Evolutionary conservation across 2,113 vertebrate species (phyloP), one percentile per base, ranked within the genome.

Genomic region (Colossoma macropomum): DNA sequence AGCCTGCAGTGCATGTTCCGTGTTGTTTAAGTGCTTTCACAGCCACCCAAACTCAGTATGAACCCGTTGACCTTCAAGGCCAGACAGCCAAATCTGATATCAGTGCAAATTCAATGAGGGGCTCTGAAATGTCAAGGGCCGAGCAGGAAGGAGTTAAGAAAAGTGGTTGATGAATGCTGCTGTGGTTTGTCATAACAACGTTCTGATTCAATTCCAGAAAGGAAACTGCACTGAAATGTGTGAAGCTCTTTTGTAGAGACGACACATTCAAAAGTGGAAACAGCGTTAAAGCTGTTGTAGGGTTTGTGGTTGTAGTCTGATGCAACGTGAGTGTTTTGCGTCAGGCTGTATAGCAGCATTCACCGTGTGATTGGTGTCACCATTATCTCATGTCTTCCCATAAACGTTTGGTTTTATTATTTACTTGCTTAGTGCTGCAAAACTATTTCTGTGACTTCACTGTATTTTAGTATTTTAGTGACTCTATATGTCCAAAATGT

Each of bases 71-170:
- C 74, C 66, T 71, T 6, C 2, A 4, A 41, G 19, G 23, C 16
- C 21, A 71, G 48, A 52, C 13, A 13, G 78, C 78, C 78, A 71
- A 71, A 70, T 45, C 48, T 80, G 78, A 80, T 60, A 71, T 71
- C 48, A 71, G 54, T 59, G 65, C 65, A 56, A 48, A 77, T 38
- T 62, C 56, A 63, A 77, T 45, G 4, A 34, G 56, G 19, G 13
- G 41, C 15, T 41, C 41, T 63, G 13, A 52, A 52, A 79, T 52
- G 19, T 25, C 17, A 50, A 28, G 77, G 65, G 41, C 28, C 50
- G 56, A 41, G 65, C 28, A 50, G 17, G 45, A 65, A 38, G 34
- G 59, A 4, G 75, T 62, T 62, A 27, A 52, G 27, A 12, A 16
- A 78, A 30, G 48, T 48, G 28, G 59, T 77, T 59, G 10, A 19